Percentiles rank a stretch among this genome's conserved stretches.
phyloP scores from a whole-genome alignment of 1,140 invertebrate genomes.

The Drosophila mojavensis region DNA sequence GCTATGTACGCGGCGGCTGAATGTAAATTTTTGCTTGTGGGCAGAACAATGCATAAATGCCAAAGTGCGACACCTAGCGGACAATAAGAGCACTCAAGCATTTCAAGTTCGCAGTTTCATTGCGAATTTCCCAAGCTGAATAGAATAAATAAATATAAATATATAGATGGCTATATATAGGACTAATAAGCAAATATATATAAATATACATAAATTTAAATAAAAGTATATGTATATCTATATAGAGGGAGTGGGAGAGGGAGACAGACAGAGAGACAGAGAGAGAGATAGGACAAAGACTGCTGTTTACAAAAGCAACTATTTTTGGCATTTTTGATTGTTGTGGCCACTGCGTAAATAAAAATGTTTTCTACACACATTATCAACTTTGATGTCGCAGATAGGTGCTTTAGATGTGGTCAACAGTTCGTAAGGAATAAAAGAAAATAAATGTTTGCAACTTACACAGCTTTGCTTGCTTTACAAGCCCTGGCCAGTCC shows the following conservation, averaged over 20 bases:
- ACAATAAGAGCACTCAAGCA: constrained; percentile 15
- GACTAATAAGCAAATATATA: background rate
- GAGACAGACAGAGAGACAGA: too few relatives aligned
- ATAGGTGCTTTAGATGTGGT: background rate
- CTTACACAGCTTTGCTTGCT: background rate
- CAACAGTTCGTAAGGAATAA: background rate
- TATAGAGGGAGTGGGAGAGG: background rate
- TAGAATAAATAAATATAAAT: background rate
- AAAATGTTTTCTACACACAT: background rate
- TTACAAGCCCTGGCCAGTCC: background rate
- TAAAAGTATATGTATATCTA: background rate
- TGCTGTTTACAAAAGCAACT: constrained; percentile 8
- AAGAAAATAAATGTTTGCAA: background rate
- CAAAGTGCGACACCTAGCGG: constrained; percentile 23
- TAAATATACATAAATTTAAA: background rate
- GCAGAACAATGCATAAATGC: constrained; percentile 30
- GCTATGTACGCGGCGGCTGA: constrained; percentile 59
- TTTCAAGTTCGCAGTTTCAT: constrained; percentile 14
- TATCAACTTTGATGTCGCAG: background rate
- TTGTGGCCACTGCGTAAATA: constrained; percentile 6
- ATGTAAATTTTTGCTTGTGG: constrained; percentile 56
- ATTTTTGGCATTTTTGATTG: constrained; percentile 23
- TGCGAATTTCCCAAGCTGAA: constrained; percentile 12
- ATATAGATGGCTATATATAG: background rate
- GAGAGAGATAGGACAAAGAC: too few relatives aligned